phyloP scores from a whole-genome alignment of 2,888 invertebrate species.

The Aphodius granarius region DNA sequence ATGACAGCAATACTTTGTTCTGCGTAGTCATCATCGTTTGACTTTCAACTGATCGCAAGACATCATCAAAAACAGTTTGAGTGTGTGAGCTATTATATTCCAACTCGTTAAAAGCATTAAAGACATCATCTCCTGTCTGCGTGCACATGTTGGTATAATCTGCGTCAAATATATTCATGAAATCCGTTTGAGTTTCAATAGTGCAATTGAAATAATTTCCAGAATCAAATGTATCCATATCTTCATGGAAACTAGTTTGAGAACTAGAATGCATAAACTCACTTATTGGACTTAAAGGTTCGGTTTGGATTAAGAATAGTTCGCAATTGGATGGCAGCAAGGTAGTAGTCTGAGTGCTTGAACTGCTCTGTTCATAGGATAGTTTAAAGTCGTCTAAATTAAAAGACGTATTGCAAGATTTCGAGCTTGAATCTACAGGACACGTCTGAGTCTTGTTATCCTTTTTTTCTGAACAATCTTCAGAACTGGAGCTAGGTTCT shows the following conservation, averaged over 20 bases:
- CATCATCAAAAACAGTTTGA: conserved; percentile 61
- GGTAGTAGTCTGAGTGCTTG: conserved; percentile 46
- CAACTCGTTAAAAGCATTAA: conserved; percentile 54
- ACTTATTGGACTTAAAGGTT: conserved; percentile 38
- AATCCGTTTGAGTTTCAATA: conserved; percentile 65
- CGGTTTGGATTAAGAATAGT: conserved; percentile 39
- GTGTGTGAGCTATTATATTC: conserved; percentile 66
- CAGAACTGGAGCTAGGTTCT: neutral
- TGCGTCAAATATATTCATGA: conserved; percentile 47
- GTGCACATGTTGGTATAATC: conserved; percentile 50
- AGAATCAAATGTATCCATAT: conserved; percentile 43
- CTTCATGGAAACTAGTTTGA: conserved; percentile 37
- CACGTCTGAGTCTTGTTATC: conserved; percentile 37
- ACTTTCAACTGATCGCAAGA: conserved; percentile 62
- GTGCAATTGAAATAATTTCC: conserved; percentile 55
- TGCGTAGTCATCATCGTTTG: conserved; percentile 55
- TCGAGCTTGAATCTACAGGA: conserved; percentile 39
- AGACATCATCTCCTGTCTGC: conserved; percentile 59
- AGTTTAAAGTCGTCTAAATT: conserved; percentile 41
- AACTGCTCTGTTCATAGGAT: conserved; percentile 39
- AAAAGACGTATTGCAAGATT: conserved; percentile 48
- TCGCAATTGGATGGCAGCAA: conserved; percentile 31
- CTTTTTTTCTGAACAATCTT: conserved; percentile 13
- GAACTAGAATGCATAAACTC: conserved; percentile 38
- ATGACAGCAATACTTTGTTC: conserved; percentile 31